Evolutionary conservation across 1,140 invertebrate genomes (phyloP).

Genomic region (Cotesia glomerata): DNA sequence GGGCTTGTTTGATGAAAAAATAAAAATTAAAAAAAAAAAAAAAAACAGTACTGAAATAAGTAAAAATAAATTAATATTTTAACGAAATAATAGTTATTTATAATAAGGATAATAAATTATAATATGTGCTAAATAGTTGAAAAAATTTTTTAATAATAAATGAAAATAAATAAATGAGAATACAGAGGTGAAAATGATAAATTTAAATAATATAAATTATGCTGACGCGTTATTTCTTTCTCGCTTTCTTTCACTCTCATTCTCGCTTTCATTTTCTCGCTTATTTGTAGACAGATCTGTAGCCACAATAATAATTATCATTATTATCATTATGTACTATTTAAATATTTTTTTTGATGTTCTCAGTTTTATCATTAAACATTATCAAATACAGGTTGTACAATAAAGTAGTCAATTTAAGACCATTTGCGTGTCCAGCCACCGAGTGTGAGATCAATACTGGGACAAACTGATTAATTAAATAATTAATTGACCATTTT

Average conservation of each 20-base stretch:
- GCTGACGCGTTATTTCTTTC: too few species aligned
- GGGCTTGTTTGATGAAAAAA: too few species aligned
- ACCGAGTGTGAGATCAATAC: conserved; percentile 45
- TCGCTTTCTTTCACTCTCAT: too few species aligned
- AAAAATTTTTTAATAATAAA: too few species aligned
- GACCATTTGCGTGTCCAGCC: conserved; percentile 38
- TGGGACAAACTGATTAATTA: conserved; percentile 33
- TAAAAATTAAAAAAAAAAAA: too few species aligned
- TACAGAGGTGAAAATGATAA: too few species aligned
- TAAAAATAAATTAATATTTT: too few species aligned
- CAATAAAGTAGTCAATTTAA: neutral
- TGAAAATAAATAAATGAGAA: too few species aligned
- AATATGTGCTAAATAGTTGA: too few species aligned
- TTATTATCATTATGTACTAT: neutral
- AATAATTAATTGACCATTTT: conserved; percentile 4
- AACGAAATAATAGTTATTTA: neutral
- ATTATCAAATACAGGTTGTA: neutral
- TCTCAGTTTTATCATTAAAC: conserved; percentile 1
- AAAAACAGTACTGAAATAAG: too few species aligned
- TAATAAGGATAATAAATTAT: too few species aligned
- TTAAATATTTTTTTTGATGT: neutral
- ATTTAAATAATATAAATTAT: too few species aligned
- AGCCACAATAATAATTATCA: neutral
- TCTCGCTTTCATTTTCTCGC: neutral
- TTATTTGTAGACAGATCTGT: neutral